Base-by-base conservation (phyloP, 2,113 vertebrate genomes). In the Xyliphius kryptos region DNA sequence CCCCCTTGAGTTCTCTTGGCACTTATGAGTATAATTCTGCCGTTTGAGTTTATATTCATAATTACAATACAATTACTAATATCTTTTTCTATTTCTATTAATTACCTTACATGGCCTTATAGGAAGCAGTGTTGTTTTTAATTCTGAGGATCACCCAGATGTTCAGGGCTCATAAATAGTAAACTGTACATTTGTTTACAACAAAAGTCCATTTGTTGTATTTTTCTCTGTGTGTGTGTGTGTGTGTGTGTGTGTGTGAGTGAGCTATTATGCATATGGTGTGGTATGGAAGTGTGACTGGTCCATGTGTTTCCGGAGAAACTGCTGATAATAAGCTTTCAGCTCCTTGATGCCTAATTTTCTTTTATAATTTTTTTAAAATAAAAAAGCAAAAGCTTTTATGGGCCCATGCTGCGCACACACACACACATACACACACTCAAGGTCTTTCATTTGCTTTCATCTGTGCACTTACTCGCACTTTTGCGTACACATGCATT, bases 131-230 rank as follows among this genome's bases (percentile, higher is more conserved):
- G 56, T 56, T 56, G 47, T 58, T 11, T 66, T 65, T 7, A 13
- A 55, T 59, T 67, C 36, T 46, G 51, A 61, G 51, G 51, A 60
- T 36, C 15, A 13, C 47, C 65, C 22, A n/a, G 26, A 22, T 32
- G 49, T 52, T 59, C 36, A 8, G 59, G 66, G 52, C 52, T 48
- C 6, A 13, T 40, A 62, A 60, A 46, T 41, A 11, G 15, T 54
- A 74, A 71, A 66, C 73, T 79, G 73, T 80, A 75, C 63, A 74
- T 64, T 71, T n/a, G n/a, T n/a, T n/a, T n/a, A n/a, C n/a, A n/a
- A n/a, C n/a, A n/a, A n/a, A n/a, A n/a, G 48, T 53, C 54, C 50
- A 51, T 56, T 61, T 55, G 52, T 72, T 65, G 60, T 82, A 67
- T 60, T 49, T 15, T 78, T 20, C 48, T 43, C 55, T 21, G 61